Base-by-base conservation (phyloP, 1,140 invertebrate genomes). In the Heliconius eleuchia region DNA sequence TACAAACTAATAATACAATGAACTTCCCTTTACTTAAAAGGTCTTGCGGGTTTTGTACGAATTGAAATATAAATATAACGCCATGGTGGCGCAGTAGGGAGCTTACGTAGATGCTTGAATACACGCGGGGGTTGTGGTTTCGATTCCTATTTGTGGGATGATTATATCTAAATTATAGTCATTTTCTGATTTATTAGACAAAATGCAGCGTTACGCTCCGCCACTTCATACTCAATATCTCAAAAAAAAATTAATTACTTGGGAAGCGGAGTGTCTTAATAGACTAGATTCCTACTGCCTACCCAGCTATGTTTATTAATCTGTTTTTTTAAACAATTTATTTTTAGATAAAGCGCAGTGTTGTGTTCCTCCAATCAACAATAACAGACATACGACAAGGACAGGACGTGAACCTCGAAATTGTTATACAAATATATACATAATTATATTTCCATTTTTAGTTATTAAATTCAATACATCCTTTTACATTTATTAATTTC, bases 1-100 rank as follows among this genome's bases (percentile, higher is more conserved):
- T 66, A 30, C 60, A 66, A 66, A 66, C 60, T 66, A 66, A 66
- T 66, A 66, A 66, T 30, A 66, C 60, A 66, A 66, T 66, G 60
- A 66, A 66, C 23, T 66, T 66, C 60, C 60, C 27, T 66, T 30
- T 66, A 66, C 23, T 66, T 66, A 66, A 66, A 66, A 66, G 60
- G 60, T 66, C 23, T 66, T 66, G 60, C 11, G 11, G 23, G 27
- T 27, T 66, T 66, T 66, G 60, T 30, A 27, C 30, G 27, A 66
- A 30, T 27, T 66, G 23, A 27, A 66, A 27, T 66, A 60, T 60
- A 60, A 60, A 60, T 23, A 60, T 46, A 60, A 19, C 16, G 50
- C 6, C 50, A 8, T 52, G 2, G 1, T 13, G 50, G 50, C 5
- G 18, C 50, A 52, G 50, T 52, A 19, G 50, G 50, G 18, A 52